Conservation (phyloP, 2,113 vertebrate genomes). For the Nannospalax galili region DNA sequence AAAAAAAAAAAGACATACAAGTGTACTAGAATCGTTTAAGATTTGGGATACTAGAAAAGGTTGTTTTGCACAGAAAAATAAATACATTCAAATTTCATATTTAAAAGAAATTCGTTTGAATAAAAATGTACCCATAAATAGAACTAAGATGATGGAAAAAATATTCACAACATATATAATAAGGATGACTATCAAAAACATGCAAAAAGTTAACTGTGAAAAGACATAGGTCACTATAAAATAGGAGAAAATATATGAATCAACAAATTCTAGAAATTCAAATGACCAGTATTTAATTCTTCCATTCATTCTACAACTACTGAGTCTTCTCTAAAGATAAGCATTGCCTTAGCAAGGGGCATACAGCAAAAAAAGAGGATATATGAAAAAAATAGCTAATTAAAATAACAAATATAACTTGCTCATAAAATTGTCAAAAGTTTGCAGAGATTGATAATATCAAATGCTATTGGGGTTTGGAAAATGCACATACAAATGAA, state of each 20-base stretch:
- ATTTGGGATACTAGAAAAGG: not conserved
- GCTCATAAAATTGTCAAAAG: not conserved
- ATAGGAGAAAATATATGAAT: not conserved
- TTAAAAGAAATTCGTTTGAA: slow-evolving; percentile 6
- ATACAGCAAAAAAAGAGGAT: not conserved
- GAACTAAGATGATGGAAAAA: not conserved
- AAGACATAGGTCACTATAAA: not conserved
- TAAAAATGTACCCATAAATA: not conserved
- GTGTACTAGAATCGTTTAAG: not conserved
- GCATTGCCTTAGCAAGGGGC: not conserved
- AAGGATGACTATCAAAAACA: not conserved
- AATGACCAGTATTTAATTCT: not conserved
- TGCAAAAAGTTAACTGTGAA: not conserved
- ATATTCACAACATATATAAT: not conserved
- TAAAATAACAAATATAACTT: slow-evolving; percentile 25
- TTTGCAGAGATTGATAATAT: not conserved
- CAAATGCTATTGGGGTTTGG: not conserved
- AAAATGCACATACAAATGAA: not conserved
- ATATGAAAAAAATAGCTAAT: slow-evolving; percentile 1
- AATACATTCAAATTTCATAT: slow-evolving; percentile 16
- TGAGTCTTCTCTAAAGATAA: not conserved
- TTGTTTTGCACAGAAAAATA: not conserved
- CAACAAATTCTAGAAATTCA: not conserved
- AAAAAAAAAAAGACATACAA: not conserved
- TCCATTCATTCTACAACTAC: not conserved